Percentiles rank a stretch among this genome's conserved stretches.
These are phyloP conservation scores for Druceiella hillmani DNA, from an alignment of 2,888 invertebrate genomes.

Conservation along the genomic window DNA sequence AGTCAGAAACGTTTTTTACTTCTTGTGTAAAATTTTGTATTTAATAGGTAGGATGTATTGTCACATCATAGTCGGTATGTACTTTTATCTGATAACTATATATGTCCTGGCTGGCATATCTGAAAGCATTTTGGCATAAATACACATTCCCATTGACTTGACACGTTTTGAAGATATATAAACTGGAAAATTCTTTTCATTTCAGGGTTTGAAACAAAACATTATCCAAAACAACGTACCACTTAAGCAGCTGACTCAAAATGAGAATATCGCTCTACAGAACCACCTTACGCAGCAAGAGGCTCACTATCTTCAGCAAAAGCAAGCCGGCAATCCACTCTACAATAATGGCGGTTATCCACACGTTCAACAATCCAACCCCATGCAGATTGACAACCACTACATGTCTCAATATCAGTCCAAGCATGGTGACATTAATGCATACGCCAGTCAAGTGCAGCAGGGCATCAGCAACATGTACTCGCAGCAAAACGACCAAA, in stretches of 20 bases:
- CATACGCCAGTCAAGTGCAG: slow-evolving; percentile 39
- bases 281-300: slow-evolving; percentile 45
- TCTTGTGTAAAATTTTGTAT: too few species aligned
- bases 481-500: slow-evolving; percentile 38
- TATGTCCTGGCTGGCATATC: too few species aligned
- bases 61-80: too few species aligned
- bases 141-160: too few species aligned
- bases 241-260: slow-evolving; percentile 49
- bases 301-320: slow-evolving; percentile 50
- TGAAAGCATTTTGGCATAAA: too few species aligned
- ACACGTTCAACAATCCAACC: slow-evolving; percentile 28
- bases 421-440: slow-evolving; percentile 36
- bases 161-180: too few species aligned
- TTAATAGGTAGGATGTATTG: too few species aligned
- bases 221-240: slow-evolving; percentile 49
- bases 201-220: slow-evolving; percentile 47
- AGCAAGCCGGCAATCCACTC: slow-evolving; percentile 47
- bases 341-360: slow-evolving; percentile 41
- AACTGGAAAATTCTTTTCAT: too few species aligned
- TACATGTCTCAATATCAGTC: slow-evolving; percentile 40
- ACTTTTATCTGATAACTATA: too few species aligned
- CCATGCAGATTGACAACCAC: slow-evolving; percentile 31
- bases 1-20: too few species aligned
- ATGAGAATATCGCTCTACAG: slow-evolving; percentile 40
- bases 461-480: slow-evolving; percentile 47